Percentiles rank a stretch among this genome's conserved stretches.
Conservation (phyloP, 2,797 vertebrate genomes). For the Choloepus didactylus region DNA sequence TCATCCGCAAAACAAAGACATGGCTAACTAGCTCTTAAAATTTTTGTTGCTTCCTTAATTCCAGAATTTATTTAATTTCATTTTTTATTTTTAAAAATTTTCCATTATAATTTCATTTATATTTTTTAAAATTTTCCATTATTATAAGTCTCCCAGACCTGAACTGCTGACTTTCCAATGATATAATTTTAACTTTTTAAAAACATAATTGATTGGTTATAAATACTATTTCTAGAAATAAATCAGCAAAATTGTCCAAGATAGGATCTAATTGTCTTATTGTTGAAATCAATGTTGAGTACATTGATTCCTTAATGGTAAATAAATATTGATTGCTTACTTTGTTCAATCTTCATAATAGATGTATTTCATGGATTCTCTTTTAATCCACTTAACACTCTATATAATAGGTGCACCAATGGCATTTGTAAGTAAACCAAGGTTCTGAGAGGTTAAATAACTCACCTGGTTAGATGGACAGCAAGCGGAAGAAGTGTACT, state of each 20-base stretch:
- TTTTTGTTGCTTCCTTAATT: not conserved
- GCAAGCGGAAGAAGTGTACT: not conserved
- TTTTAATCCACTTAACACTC: not conserved
- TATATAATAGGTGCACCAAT: not conserved
- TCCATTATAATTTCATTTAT: not conserved
- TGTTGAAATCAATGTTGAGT: not conserved
- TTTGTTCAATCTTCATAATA: not conserved
- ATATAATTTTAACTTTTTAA: slow-evolving; percentile 28
- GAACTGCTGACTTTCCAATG: not conserved
- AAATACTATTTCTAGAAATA: not conserved
- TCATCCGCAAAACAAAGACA: not conserved
- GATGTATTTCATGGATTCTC: not conserved
- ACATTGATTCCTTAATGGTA: not conserved
- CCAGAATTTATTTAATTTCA: slow-evolving; percentile 12
- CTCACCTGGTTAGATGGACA: not conserved
- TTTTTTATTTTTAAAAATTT: not conserved
- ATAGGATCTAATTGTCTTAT: slow-evolving; percentile 3
- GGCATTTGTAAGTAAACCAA: not conserved
- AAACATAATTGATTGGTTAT: not conserved
- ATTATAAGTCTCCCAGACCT: not conserved
- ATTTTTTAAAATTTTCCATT: not conserved
- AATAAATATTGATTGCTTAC: slow-evolving; percentile 14
- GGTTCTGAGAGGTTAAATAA: not conserved
- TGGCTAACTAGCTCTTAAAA: not conserved
- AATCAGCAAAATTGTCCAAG: not conserved